Evolutionary conservation across 2,888 invertebrate genomes (phyloP).

Genomic region (Campaea margaritaria): DNA sequence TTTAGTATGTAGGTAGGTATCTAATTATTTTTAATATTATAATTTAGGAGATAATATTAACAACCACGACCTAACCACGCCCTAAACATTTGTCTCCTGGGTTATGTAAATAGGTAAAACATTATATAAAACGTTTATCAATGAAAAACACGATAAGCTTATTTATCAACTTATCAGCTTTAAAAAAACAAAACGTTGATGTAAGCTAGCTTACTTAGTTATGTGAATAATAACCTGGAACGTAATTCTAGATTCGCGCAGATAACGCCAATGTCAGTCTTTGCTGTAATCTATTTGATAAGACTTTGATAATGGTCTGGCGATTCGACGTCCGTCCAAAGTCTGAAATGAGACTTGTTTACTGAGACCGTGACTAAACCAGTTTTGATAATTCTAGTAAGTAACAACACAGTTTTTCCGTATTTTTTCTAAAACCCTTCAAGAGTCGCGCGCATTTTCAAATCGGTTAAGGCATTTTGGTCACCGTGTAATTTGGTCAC

Average conservation of each 20-base stretch:
- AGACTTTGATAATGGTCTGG: not conserved
- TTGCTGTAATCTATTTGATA: constrained; percentile 5
- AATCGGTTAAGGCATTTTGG: too few relatives aligned
- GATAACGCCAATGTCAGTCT: constrained; percentile 6
- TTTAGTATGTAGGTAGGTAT: too few relatives aligned
- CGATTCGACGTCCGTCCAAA: not conserved
- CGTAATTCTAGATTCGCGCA: constrained; percentile 4
- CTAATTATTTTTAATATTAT: not conserved
- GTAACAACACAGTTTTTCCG: too few relatives aligned
- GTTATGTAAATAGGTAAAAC: not conserved
- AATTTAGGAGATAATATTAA: not conserved
- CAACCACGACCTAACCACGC: not conserved
- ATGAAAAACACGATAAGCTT: not conserved
- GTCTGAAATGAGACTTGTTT: not conserved
- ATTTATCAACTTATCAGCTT: not conserved
- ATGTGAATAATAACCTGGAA: not conserved
- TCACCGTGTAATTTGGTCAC: too few relatives aligned
- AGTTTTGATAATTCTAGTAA: too few relatives aligned
- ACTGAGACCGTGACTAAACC: too few relatives aligned
- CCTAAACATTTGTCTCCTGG: not conserved
- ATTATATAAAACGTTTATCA: not conserved
- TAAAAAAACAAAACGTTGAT: not conserved
- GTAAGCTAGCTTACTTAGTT: not conserved
- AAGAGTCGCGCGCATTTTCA: too few relatives aligned
- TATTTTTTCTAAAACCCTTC: too few relatives aligned